Percentiles rank a stretch among this genome's conserved stretches.
Conservation (phyloP, 1,140 invertebrate genomes). For the Heterodera carotae region DNA sequence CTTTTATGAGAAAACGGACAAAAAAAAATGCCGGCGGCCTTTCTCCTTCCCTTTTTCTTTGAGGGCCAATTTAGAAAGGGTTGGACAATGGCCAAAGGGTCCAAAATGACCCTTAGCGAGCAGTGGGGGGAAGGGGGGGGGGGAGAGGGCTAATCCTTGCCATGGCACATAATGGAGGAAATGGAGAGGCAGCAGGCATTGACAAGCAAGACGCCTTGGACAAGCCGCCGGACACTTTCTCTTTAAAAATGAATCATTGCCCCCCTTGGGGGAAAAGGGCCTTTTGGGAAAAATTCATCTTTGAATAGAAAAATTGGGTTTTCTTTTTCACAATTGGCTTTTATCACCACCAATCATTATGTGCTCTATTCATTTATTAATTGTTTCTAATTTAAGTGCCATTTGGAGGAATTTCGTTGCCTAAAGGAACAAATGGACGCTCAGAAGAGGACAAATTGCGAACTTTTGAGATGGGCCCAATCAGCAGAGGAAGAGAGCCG, state of each 20-base stretch:
- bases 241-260: background rate
- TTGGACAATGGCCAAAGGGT: background rate
- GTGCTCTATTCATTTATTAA: no score
- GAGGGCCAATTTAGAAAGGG: slow-evolving; percentile 9
- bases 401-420: slow-evolving; percentile 32
- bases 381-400: slow-evolving; percentile 2
- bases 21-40: background rate
- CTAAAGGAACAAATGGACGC: slow-evolving; percentile 29
- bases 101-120: background rate
- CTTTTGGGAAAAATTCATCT: background rate
- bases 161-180: background rate
- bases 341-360: no score
- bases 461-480: slow-evolving; percentile 85
- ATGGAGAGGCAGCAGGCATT: background rate
- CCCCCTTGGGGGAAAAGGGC: no score
- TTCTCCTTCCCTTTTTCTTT: background rate
- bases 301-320: no score
- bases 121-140: background rate
- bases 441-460: slow-evolving; percentile 40
- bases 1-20: background rate
- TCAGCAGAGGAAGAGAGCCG: slow-evolving; percentile 93
- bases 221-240: background rate
- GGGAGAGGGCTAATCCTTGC: background rate
- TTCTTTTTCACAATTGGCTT: no score
- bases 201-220: background rate